These are phyloP conservation scores for Lochmaea crataegi DNA, from an alignment of 2,888 invertebrate genomes.

Conservation along the genomic window DNA sequence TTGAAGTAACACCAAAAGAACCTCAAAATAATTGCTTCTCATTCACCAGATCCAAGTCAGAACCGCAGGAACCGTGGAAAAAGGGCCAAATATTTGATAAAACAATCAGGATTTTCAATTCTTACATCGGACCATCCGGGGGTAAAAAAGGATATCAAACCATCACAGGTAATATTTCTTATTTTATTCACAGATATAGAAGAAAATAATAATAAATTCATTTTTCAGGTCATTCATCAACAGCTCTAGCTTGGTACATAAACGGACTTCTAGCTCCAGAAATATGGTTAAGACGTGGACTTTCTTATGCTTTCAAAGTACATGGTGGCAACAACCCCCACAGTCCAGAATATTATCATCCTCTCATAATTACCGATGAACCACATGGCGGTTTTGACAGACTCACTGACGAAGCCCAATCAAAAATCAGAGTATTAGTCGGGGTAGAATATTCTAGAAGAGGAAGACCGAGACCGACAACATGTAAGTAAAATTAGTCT, in stretches of 20 bases:
- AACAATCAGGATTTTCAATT: constrained; percentile 80
- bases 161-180: constrained; percentile 69
- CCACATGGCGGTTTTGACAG: constrained; percentile 85
- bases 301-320: constrained; percentile 85
- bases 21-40: constrained; percentile 78
- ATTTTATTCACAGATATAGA: constrained; percentile 1
- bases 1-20: constrained; percentile 75
- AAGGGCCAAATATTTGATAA: constrained; percentile 75
- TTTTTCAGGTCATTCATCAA: constrained; percentile 72
- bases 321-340: constrained; percentile 91
- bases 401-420: constrained; percentile 76
- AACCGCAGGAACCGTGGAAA: constrained; percentile 69
- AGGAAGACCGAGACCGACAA: constrained; percentile 82
- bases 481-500: constrained; percentile 66
- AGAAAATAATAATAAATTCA: background rate
- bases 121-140: constrained; percentile 87
- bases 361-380: constrained; percentile 88
- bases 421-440: constrained; percentile 78
- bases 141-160: constrained; percentile 83
- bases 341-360: constrained; percentile 87
- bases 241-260: constrained; percentile 89
- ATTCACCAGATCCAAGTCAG: constrained; percentile 70
- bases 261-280: constrained; percentile 91
- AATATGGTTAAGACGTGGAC: constrained; percentile 85
- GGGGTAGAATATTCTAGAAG: constrained; percentile 86